Percentiles rank a stretch among this genome's conserved stretches.
Evolutionary conservation across 2,888 invertebrate genomes (phyloP).

Genomic region (Stenoptilia bipunctidactyla): DNA sequence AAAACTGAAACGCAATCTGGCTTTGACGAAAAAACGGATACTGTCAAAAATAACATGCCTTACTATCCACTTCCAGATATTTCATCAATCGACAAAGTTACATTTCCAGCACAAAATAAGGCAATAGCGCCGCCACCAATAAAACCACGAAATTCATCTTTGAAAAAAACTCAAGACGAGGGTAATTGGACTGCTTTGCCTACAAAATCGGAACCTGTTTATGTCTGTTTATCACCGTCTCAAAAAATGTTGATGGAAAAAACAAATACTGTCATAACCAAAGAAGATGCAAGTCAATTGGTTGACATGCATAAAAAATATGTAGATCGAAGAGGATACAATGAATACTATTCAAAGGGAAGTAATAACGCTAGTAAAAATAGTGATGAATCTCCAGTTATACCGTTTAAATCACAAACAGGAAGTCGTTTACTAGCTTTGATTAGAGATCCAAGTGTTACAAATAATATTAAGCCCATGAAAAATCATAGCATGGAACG

Average conservation of each 20-base stretch:
- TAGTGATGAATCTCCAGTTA: constrained; percentile 22
- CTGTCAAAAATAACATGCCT: constrained; percentile 35
- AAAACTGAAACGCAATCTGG: constrained; percentile 1
- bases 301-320: constrained; percentile 79
- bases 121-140: constrained; percentile 46
- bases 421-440: constrained; percentile 74
- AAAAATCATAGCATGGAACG: constrained; percentile 17
- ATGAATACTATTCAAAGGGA: constrained; percentile 37
- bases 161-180: constrained; percentile 46
- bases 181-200: constrained; percentile 73
- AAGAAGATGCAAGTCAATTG: constrained; percentile 72
- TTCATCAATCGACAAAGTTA: constrained; percentile 52
- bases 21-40: constrained; percentile 4
- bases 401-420: constrained; percentile 63
- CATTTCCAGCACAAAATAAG: constrained; percentile 29
- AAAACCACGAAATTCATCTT: constrained; percentile 52
- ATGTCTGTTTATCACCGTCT: constrained; percentile 80
- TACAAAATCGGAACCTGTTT: constrained; percentile 69
- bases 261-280: constrained; percentile 53
- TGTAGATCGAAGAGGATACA: constrained; percentile 74
- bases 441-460: constrained; percentile 66
- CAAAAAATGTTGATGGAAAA: constrained; percentile 74
- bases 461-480: constrained; percentile 34
- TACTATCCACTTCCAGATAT: constrained; percentile 55
- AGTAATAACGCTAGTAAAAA: constrained; percentile 19